Evolutionary conservation across 1,140 invertebrate genomes (phyloP).

Genomic region (Drosophila santomea): DNA sequence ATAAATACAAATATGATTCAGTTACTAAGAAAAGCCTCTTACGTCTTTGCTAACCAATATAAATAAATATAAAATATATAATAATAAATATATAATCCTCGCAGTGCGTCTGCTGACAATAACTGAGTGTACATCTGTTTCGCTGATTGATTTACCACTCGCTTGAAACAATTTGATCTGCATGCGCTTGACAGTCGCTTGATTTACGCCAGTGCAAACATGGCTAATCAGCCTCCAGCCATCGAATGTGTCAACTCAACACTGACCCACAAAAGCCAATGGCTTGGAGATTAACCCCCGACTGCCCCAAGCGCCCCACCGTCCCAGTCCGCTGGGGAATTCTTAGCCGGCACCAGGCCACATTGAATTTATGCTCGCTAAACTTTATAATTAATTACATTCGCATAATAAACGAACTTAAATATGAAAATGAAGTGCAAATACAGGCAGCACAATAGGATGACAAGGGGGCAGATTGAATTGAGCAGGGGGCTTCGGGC

Average conservation of each 20-base stretch:
- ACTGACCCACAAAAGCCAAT: constrained; percentile 35
- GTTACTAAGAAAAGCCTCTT: no score
- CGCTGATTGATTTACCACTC: constrained; percentile 33
- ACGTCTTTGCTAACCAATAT: no score
- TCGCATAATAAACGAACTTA: constrained; percentile 81
- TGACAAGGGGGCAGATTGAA: constrained; percentile 9
- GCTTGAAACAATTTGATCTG: constrained; percentile 40
- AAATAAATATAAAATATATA: neutral
- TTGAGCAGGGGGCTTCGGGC: neutral
- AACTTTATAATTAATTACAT: constrained; percentile 79
- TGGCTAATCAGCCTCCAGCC: constrained; percentile 43
- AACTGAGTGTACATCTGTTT: constrained; percentile 2
- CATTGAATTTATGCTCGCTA: constrained; percentile 66
- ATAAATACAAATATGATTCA: no score
- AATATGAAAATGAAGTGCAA: constrained; percentile 79
- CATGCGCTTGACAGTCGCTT: constrained; percentile 41
- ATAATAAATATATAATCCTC: no score
- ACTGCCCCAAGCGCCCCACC: neutral
- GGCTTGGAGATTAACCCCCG: constrained; percentile 17
- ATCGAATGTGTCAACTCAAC: constrained; percentile 46
- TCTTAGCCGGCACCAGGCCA: constrained; percentile 14
- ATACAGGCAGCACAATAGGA: constrained; percentile 38
- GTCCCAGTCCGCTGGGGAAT: neutral
- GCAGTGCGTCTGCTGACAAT: constrained; percentile 1
- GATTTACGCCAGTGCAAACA: constrained; percentile 50